Evolutionary conservation across 2,888 invertebrate genomes (phyloP).

Genomic region (Sussaba pulchella): DNA sequence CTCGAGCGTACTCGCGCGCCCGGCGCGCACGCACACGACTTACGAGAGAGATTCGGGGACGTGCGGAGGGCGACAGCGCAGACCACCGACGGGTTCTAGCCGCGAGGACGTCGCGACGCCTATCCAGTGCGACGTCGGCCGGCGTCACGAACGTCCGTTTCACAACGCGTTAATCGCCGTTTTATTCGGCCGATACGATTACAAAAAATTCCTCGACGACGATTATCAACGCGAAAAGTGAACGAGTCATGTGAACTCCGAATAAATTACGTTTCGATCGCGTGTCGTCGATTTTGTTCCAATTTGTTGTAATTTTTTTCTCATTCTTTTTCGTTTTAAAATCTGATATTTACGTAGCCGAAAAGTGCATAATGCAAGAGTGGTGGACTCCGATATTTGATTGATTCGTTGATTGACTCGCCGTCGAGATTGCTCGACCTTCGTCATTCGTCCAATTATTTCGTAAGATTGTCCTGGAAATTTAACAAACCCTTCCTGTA

Average conservation of each 20-base stretch:
- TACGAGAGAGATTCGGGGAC: slow-evolving; percentile 22
- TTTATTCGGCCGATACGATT: background rate
- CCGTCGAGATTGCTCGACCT: slow-evolving; percentile 17
- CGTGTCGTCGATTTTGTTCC: too few relatives aligned
- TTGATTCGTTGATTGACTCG: slow-evolving; percentile 43
- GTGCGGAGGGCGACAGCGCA: slow-evolving; percentile 55
- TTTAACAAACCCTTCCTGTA: background rate
- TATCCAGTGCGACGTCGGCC: slow-evolving; percentile 78
- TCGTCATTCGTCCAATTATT: slow-evolving; percentile 40
- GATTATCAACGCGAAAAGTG: too few relatives aligned
- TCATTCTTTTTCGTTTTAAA: background rate
- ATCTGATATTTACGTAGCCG: too few relatives aligned
- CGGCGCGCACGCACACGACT: background rate
- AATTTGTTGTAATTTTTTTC: too few relatives aligned
- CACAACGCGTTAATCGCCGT: slow-evolving; percentile 40
- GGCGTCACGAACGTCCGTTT: slow-evolving; percentile 72
- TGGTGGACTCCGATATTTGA: slow-evolving; percentile 37
- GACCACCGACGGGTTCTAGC: slow-evolving; percentile 67
- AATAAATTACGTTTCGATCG: background rate
- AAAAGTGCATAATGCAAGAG: slow-evolving; percentile 13
- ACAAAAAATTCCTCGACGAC: too few relatives aligned
- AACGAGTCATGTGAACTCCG: background rate
- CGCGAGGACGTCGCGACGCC: slow-evolving; percentile 79
- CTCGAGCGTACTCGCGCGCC: slow-evolving; percentile 15
- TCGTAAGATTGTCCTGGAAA: slow-evolving; percentile 49